Evolutionary conservation across 2,113 vertebrate species (phyloP).

Genomic region (human (Homo sapiens)): GRCh38 chr11:46195001-46195500

Average conservation of each 20-base stretch:
- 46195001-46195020: not conserved
- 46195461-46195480: constrained; percentile 19
- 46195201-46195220: too few relatives aligned
- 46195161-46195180: too few relatives aligned
- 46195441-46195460: not conserved
- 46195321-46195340: not conserved
- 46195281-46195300: not conserved
- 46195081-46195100: too few relatives aligned
- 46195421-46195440: not conserved
- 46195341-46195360: not conserved
- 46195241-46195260: too few relatives aligned
- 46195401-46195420: constrained; percentile 3
- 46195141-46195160: too few relatives aligned
- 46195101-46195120: too few relatives aligned
- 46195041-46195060: not conserved
- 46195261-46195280: too few relatives aligned
- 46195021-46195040: not conserved
- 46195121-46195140: too few relatives aligned
- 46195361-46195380: not conserved
- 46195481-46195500: not conserved
- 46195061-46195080: too few relatives aligned
- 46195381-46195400: not conserved
- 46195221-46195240: too few relatives aligned
- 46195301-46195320: too few relatives aligned
- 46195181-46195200: too few relatives aligned